Evolutionary conservation across 2,888 invertebrate species (phyloP), one percentile per base, ranked within the genome.

Genomic region (Andrena haemorrhoa): DNA sequence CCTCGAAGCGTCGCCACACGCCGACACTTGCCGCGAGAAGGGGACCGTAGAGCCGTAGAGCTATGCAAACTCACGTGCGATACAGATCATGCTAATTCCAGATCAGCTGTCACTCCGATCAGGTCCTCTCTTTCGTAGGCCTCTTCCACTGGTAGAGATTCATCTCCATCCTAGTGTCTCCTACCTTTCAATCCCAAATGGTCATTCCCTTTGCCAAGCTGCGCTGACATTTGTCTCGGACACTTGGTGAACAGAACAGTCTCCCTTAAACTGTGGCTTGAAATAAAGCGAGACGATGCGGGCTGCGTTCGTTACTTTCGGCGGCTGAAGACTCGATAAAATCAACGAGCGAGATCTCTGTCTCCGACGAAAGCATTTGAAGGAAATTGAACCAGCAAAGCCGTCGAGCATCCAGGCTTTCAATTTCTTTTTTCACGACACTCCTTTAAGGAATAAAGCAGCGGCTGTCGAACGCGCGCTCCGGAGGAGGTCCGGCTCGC

Each of bases 51-150:
- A 63, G 69, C 83, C 83, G 81, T 83, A 82, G 83, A 83, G 82
- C 66, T 92, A 93, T 92, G 92, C 92, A 80, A 85, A 84, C 85
- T 81, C 92, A 92, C 92, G 92, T 89, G 61, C 87, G 82, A 86
- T 83, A 86, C 75, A 72, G 81, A 86, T 86, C 86, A 89, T 90
- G 87, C 83, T 90, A 89, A 89, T 89, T 90, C 74, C 81, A 66
- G 71, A 85, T 87, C 79, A 80, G 83, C 85, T 85, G 84, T 88
- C 83, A 69, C 76, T 80, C 68, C 12, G 65, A 69, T 56, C 71
- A 16, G 23, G 16, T 20, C 49, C 47, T 23, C 8, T 51, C 64
- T 26, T 49, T 7, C 31, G 23, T 33, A 35, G 12, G 20, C 47
- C 20, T 33, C 56, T 33, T 31, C 33, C 16, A 12, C 2, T 12